Percentiles rank a stretch among this genome's conserved stretches.
These are phyloP conservation scores for Temnothorax ravouxi DNA, from an alignment of 2,888 invertebrate species.

Conservation along the genomic window DNA sequence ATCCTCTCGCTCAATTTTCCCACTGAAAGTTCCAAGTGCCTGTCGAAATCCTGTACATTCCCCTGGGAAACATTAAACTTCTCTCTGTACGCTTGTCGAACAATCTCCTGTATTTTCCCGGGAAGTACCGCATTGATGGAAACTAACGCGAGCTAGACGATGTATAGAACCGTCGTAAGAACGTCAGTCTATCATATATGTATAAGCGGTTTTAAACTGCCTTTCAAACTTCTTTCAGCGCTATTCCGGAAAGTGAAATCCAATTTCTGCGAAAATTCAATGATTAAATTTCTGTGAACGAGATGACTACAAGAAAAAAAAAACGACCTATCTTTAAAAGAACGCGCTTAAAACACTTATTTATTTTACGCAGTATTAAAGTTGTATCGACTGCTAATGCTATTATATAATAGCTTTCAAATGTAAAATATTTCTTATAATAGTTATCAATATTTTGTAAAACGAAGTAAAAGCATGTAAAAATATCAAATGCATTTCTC, in stretches of 20 bases:
- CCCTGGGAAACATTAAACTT: background rate
- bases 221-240: background rate
- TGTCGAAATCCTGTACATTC: background rate
- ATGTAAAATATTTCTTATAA: constrained; percentile 1
- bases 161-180: background rate
- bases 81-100: background rate
- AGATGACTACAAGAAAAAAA: background rate
- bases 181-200: background rate
- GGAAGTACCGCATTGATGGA: background rate
- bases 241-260: background rate
- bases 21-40: background rate
- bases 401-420: background rate
- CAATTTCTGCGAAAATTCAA: background rate
- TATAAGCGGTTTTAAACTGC: background rate
- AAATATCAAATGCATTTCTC: background rate
- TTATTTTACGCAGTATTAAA: background rate
- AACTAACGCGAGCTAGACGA: background rate
- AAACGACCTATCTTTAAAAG: background rate
- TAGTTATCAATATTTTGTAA: background rate
- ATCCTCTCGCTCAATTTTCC: background rate
- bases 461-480: background rate
- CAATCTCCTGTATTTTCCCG: background rate
- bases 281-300: background rate
- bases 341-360: background rate
- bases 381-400: background rate